These are phyloP conservation scores for Enteromius trimaculatus DNA, from an alignment of 2,797 vertebrate species.

Conservation along the genomic window DNA sequence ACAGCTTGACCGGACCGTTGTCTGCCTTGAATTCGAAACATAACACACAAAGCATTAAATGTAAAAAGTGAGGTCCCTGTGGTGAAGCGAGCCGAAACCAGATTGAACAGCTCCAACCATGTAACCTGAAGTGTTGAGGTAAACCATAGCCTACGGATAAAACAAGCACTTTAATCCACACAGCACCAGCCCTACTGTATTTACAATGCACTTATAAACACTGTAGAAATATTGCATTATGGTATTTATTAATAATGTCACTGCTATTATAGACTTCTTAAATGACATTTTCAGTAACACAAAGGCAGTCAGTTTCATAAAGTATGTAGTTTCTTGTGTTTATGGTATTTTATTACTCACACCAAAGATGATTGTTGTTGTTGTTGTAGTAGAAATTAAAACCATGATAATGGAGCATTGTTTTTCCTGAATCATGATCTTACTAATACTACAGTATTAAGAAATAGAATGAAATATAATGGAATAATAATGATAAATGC, in stretches of 20 bases:
- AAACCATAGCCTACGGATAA: no score
- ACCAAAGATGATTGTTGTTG: neutral
- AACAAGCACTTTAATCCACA: no score
- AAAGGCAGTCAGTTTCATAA: no score
- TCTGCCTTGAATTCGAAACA: neutral
- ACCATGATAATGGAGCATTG: neutral
- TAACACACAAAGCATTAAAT: neutral
- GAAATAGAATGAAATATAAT: neutral
- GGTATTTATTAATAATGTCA: neutral
- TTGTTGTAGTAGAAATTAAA: neutral
- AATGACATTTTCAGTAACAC: no score
- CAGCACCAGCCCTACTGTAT: no score
- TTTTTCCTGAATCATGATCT: neutral
- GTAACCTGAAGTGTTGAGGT: no score
- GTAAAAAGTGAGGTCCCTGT: neutral
- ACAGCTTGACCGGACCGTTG: no score
- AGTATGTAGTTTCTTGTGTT: no score
- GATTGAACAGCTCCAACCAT: neutral
- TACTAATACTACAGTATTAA: neutral
- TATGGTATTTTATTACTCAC: no score
- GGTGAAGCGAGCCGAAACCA: no score
- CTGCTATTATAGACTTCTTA: no score
- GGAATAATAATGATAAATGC: neutral
- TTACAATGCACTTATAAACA: neutral
- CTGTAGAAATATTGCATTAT: neutral